Evolutionary conservation across 2,888 invertebrate genomes (phyloP).

Genomic region (Cecidostiba fungosa): DNA sequence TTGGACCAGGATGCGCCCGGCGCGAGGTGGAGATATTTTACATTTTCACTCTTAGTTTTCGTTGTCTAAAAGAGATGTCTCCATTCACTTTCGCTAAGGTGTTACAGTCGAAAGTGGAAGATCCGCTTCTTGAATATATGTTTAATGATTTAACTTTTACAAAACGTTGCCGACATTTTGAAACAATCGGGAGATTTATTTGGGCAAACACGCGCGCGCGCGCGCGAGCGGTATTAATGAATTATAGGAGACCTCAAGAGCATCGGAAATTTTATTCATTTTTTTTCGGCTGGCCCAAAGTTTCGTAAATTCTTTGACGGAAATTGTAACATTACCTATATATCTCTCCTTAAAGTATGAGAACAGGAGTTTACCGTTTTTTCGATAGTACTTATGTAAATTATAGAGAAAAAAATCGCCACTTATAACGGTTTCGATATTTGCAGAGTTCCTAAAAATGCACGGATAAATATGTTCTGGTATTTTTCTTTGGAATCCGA

Average conservation of each 20-base stretch:
- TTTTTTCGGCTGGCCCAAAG: background rate
- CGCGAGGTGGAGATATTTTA: slow-evolving; percentile 30
- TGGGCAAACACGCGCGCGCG: background rate
- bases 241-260: background rate
- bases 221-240: background rate
- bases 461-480: background rate
- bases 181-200: slow-evolving; percentile 9
- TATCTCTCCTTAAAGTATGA: too few species aligned
- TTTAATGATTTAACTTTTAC: slow-evolving; percentile 31
- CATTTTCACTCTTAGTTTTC: slow-evolving; percentile 59
- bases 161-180: slow-evolving; percentile 16
- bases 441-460: slow-evolving; percentile 27
- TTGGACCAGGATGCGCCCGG: slow-evolving; percentile 48
- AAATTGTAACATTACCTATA: background rate
- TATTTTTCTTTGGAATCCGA: background rate
- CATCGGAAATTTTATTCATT: background rate
- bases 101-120: slow-evolving; percentile 58
- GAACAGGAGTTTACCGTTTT: slow-evolving; percentile 28
- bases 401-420: background rate
- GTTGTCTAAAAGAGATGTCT: slow-evolving; percentile 48
- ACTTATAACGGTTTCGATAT: slow-evolving; percentile 26
- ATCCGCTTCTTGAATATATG: slow-evolving; percentile 46
- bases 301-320: background rate
- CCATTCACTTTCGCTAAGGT: slow-evolving; percentile 62
- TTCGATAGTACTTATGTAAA: slow-evolving; percentile 23